These are phyloP conservation scores for Athetis lepigone DNA, from an alignment of 2,888 invertebrate species.

Conservation along the genomic window DNA sequence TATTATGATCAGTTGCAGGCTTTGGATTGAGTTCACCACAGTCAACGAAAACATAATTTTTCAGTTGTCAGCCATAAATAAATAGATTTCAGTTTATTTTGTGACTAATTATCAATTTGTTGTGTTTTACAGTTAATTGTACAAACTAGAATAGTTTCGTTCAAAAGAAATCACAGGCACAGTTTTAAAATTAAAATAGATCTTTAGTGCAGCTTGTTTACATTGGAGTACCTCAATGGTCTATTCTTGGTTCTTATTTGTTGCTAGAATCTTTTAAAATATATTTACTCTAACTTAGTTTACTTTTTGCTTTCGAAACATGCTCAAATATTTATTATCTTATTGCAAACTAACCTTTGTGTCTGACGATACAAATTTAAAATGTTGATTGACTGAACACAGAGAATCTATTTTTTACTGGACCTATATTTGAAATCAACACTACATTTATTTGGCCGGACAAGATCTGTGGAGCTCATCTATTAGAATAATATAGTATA, in stretches of 20 bases:
- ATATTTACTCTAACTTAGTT: background rate
- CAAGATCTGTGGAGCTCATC: too few relatives aligned
- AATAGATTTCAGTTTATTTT: too few relatives aligned
- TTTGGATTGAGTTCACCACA: constrained; percentile 5
- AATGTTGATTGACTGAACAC: too few relatives aligned
- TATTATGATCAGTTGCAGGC: background rate
- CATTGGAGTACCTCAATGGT: constrained; percentile 6
- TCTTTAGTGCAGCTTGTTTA: background rate
- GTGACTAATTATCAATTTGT: background rate
- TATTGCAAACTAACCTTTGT: background rate
- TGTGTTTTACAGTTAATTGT: background rate
- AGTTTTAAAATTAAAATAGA: background rate
- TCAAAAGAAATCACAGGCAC: background rate
- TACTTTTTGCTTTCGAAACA: background rate
- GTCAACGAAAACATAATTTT: background rate
- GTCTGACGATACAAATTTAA: too few relatives aligned
- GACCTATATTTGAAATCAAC: too few relatives aligned
- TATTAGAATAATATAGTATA: too few relatives aligned
- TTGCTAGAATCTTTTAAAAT: background rate
- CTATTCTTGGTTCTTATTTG: background rate
- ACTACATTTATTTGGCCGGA: too few relatives aligned
- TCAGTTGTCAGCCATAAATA: too few relatives aligned
- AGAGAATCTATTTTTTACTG: too few relatives aligned
- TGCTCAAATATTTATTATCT: background rate
- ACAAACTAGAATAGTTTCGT: too few relatives aligned